Evolutionary conservation across 2,888 invertebrate species (phyloP).

Genomic region (Stegophylla sp.): DNA sequence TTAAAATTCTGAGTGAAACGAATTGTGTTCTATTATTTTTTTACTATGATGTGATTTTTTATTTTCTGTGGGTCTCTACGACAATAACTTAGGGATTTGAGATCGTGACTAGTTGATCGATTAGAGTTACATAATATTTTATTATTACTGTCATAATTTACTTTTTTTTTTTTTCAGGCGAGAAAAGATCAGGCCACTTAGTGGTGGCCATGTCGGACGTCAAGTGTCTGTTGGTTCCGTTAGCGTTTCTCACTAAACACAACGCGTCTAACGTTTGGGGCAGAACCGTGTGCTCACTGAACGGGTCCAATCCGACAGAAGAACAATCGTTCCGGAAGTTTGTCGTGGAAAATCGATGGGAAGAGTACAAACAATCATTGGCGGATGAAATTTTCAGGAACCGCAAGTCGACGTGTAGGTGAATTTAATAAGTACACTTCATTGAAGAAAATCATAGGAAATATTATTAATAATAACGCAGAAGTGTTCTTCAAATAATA

Average conservation of each 20-base stretch:
- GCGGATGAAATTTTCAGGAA: background rate
- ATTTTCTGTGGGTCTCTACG: too few relatives aligned
- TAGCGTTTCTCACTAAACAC: conserved; percentile 74
- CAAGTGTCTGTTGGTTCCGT: conserved; percentile 74
- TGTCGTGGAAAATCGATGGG: conserved; percentile 62
- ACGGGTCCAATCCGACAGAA: conserved; percentile 69
- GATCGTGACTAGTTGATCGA: too few relatives aligned
- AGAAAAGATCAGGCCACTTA: conserved; percentile 68
- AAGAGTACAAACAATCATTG: conserved; percentile 46
- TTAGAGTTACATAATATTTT: too few relatives aligned
- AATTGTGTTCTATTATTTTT: too few relatives aligned
- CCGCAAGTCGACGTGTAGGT: background rate
- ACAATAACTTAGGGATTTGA: too few relatives aligned
- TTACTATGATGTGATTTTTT: too few relatives aligned
- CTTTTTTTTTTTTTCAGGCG: conserved; percentile 66
- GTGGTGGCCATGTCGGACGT: conserved; percentile 73
- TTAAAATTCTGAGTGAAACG: too few relatives aligned
- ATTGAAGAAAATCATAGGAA: too few relatives aligned
- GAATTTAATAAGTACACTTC: too few relatives aligned
- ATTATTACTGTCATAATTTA: background rate
- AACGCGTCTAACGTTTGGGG: conserved; percentile 74
- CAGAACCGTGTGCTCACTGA: conserved; percentile 70
- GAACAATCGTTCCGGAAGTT: conserved; percentile 70
- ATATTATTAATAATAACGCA: too few relatives aligned
- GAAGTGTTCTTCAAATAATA: too few relatives aligned